Percentiles rank a stretch among this genome's conserved stretches.
Conservation (phyloP, 53 echinoderm and acorn worm genomes). For the Arbacia lixula region DNA sequence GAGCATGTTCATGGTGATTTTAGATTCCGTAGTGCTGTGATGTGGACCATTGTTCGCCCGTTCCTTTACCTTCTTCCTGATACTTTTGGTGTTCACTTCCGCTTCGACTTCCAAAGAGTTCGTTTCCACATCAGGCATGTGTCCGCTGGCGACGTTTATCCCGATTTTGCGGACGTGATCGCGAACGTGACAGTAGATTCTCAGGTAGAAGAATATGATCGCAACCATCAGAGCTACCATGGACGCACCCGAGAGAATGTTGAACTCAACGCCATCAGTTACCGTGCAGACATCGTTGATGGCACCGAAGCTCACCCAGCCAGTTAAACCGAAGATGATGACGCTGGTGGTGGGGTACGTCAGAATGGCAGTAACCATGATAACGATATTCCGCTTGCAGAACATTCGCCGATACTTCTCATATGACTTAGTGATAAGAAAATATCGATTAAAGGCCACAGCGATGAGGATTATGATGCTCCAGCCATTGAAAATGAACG, state of each 20-base stretch:
- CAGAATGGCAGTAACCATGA: slow-evolving; percentile 5
- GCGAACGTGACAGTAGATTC: slow-evolving; percentile 65
- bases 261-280: slow-evolving; percentile 1
- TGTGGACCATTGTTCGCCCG: not conserved
- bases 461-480: slow-evolving; percentile 70
- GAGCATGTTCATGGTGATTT: slow-evolving; percentile 73
- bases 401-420: slow-evolving; percentile 55
- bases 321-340: slow-evolving; percentile 43
- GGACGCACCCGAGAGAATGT: slow-evolving; percentile 44
- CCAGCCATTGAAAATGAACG: slow-evolving; percentile 67
- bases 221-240: slow-evolving; percentile 61
- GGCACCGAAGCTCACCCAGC: slow-evolving; percentile 68
- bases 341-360: slow-evolving; percentile 52
- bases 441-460: slow-evolving; percentile 71
- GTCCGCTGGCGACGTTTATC: not conserved
- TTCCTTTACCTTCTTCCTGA: not conserved
- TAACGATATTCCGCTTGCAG: slow-evolving; percentile 17
- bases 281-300: slow-evolving; percentile 58
- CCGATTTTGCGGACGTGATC: slow-evolving; percentile 57
- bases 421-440: slow-evolving; percentile 62
- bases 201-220: slow-evolving; percentile 64
- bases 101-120: too few relatives aligned
- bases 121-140: not conserved
- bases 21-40: slow-evolving; percentile 19
- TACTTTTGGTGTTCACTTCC: too few relatives aligned